Base-by-base conservation (phyloP, 1,140 invertebrate genomes). In the Aphidius gifuensis region DNA sequence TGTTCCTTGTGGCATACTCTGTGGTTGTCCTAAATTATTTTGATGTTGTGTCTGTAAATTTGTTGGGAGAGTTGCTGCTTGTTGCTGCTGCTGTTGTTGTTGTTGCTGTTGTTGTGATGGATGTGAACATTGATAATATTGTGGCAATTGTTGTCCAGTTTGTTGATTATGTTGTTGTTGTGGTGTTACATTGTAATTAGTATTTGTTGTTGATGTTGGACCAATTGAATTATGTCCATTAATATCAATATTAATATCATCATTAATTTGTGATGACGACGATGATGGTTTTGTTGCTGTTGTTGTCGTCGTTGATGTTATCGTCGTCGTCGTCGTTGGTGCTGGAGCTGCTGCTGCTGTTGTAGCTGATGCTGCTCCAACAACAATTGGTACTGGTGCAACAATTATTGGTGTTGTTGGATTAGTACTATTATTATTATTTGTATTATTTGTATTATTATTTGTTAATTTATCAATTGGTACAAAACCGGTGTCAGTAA, bases 1-100 rank as follows among this genome's bases (percentile, higher is more conserved):
- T 65, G 83, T 80, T 59, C 82, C 82, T 72, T 85, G 84, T 6
- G 84, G 79, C 71, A 86, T 82, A 66, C 78, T 85, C 62, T 83
- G 83, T 58, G 85, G 79, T 56, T 84, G 82, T 44, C 81, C 68
- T 42, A 82, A 72, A 58, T 78, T 78, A 62, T 80, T 84, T 9
- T 83, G 81, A 66, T 78, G 78, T 54, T 82, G 69, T n/a, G 76
- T 75, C 68, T 85, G 84, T 61, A 86, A 75, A 79, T 83, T 86
- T 8, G 83, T 77, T 7, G 85, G 84, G 64, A 87, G 77, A 5
- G 85, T 85, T 0, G 84, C 76, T 9, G 84, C 84, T 65, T 85
- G 83, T 7, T 79, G 80, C 51, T 50, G 58, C 23, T 50, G 58
- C 9, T 43, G 59, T 32, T 64, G 60, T 43, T 74, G 73, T 38